Evolutionary conservation across 2,888 invertebrate species (phyloP).

Genomic region (Phaedon cochleariae): DNA sequence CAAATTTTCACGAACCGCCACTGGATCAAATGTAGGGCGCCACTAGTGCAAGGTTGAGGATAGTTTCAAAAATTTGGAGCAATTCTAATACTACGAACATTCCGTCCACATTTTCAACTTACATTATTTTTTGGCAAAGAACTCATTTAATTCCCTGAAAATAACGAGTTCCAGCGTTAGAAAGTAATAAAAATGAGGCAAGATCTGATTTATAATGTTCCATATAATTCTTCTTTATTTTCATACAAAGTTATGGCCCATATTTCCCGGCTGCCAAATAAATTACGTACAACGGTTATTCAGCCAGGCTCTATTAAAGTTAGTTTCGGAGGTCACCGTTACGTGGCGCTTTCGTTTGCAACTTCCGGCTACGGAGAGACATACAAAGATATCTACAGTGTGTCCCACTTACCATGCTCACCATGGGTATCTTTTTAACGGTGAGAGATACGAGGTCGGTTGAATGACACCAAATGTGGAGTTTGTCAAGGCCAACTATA

Average conservation of each 20-base stretch:
- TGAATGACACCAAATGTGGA: too few species aligned
- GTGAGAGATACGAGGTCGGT: too few species aligned
- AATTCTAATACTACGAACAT: too few species aligned
- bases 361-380: not conserved
- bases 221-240: slow-evolving; percentile 65
- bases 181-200: slow-evolving; percentile 60
- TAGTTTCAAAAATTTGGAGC: too few species aligned
- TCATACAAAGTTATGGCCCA: slow-evolving; percentile 64
- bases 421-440: too few species aligned
- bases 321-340: slow-evolving; percentile 60
- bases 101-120: too few species aligned
- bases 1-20: too few species aligned
- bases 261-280: slow-evolving; percentile 63
- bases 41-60: too few species aligned
- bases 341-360: slow-evolving; percentile 19
- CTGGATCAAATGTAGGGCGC: too few species aligned
- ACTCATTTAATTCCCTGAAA: slow-evolving; percentile 22
- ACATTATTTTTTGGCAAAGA: not conserved
- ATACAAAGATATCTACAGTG: not conserved
- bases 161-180: slow-evolving; percentile 51
- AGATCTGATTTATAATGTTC: slow-evolving; percentile 62
- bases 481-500: too few species aligned
- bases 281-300: slow-evolving; percentile 62
- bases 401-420: too few species aligned
- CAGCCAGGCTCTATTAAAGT: slow-evolving; percentile 63